Percentiles rank a stretch among this genome's conserved stretches.
phyloP scores from a whole-genome alignment of 2,888 invertebrate genomes.

The Eudasyphora cyanicolor region DNA sequence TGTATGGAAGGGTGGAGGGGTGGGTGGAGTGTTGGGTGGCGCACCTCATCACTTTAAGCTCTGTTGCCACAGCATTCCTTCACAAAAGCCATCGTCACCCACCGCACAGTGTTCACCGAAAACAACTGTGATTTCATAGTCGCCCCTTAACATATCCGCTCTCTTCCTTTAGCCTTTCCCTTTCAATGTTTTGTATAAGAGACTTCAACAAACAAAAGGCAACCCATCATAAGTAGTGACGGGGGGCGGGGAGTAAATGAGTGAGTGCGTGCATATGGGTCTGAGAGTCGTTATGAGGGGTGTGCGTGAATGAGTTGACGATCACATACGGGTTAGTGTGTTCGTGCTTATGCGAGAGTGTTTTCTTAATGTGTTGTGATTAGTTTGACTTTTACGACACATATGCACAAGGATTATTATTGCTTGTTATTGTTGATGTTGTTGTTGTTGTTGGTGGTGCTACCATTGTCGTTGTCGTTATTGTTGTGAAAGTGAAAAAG shows the following conservation, averaged over 20 bases:
- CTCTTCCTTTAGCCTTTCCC: too few species aligned
- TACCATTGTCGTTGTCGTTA: background rate
- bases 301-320: background rate
- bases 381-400: slow-evolving; percentile 62
- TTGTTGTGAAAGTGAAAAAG: slow-evolving; percentile 9
- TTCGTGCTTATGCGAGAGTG: background rate
- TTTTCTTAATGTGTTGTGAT: slow-evolving; percentile 47
- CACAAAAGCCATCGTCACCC: background rate
- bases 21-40: background rate
- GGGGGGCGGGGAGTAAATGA: too few species aligned
- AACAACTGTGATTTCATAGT: slow-evolving; percentile 27
- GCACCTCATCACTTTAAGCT: background rate
- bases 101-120: background rate
- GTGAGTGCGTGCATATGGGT: background rate
- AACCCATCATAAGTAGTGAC: too few species aligned
- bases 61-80: background rate
- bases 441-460: background rate
- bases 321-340: background rate
- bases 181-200: too few species aligned
- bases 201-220: slow-evolving; percentile 17
- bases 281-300: background rate
- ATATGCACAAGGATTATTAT: slow-evolving; percentile 60
- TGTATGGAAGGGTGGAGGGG: background rate
- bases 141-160: too few species aligned
- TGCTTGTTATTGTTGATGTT: slow-evolving; percentile 29